These are phyloP conservation scores for Hypsibius dujardini DNA, from an alignment of 1,140 invertebrate genomes.

Conservation along the genomic window DNA sequence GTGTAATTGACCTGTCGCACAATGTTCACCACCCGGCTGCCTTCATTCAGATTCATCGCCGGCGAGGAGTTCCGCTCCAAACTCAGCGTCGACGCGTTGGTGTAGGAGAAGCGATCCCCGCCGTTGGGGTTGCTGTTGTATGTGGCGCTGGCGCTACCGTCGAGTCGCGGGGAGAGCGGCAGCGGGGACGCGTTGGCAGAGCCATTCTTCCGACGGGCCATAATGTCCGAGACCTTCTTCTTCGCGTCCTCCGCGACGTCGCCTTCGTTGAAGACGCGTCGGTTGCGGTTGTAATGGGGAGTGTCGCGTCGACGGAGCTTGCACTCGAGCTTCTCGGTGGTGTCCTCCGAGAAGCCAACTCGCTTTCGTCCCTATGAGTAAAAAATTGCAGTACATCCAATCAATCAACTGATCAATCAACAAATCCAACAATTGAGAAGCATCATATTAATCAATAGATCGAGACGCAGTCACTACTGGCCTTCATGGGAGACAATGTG, in stretches of 20 bases:
- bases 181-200: neutral
- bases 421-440: too few species aligned
- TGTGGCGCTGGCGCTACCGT: neutral
- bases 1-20: conserved; percentile 1
- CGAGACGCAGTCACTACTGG: too few species aligned
- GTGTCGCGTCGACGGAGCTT: conserved; percentile 70
- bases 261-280: conserved; percentile 51
- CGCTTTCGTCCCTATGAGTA: conserved; percentile 35
- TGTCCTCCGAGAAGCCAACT: conserved; percentile 43
- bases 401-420: too few species aligned
- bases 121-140: neutral
- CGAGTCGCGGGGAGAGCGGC: neutral
- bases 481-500: too few species aligned
- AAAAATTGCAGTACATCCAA: neutral
- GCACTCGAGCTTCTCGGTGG: conserved; percentile 30
- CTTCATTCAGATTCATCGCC: neutral
- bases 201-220: conserved; percentile 17
- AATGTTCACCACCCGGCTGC: neutral
- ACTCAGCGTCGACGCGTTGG: neutral
- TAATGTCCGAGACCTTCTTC: conserved; percentile 29
- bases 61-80: neutral
- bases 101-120: conserved; percentile 6
- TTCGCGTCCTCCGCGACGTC: conserved; percentile 29
- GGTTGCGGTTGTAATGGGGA: conserved; percentile 93
- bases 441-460: too few species aligned